A percentile compares a stretch with the other conserved stretches of the same genome.
phyloP scores from a whole-genome alignment of 2,113 vertebrate species.

The Oreotrochilus melanogaster region DNA sequence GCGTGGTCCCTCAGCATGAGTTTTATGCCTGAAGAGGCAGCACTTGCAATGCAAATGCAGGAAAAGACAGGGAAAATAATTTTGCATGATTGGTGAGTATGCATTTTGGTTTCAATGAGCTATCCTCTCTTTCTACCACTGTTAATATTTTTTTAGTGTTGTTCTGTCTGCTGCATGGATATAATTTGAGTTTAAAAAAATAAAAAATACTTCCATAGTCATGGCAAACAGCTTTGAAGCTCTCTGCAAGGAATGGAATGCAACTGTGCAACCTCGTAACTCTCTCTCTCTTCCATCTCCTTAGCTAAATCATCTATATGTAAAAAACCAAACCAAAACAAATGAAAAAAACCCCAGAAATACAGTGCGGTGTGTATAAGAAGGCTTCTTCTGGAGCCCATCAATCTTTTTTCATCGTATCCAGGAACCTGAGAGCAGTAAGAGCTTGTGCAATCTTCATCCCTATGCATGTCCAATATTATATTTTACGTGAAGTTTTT shows the following conservation, averaged over 20 bases:
- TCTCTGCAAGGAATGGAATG: not conserved
- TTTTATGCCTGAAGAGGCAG: not conserved
- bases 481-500: not conserved
- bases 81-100: not conserved
- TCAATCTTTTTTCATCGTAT: not conserved
- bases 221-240: not conserved
- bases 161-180: not conserved
- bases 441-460: not conserved
- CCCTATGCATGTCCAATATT: not conserved
- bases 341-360: not conserved
- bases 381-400: not conserved
- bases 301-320: not conserved
- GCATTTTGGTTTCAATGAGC: not conserved
- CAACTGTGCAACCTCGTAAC: not conserved
- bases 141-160: not conserved
- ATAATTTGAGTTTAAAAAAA: not conserved
- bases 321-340: not conserved
- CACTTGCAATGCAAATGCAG: not conserved
- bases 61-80: not conserved
- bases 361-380: not conserved
- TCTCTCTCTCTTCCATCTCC: not conserved
- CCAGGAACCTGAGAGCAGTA: not conserved
- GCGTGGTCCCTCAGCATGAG: not conserved
- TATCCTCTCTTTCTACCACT: not conserved
- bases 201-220: not conserved